A percentile compares a stretch with the other conserved stretches of the same genome.
Evolutionary conservation across 2,113 vertebrate genomes (phyloP).

Genomic region (Hemiscyllium ocellatum): DNA sequence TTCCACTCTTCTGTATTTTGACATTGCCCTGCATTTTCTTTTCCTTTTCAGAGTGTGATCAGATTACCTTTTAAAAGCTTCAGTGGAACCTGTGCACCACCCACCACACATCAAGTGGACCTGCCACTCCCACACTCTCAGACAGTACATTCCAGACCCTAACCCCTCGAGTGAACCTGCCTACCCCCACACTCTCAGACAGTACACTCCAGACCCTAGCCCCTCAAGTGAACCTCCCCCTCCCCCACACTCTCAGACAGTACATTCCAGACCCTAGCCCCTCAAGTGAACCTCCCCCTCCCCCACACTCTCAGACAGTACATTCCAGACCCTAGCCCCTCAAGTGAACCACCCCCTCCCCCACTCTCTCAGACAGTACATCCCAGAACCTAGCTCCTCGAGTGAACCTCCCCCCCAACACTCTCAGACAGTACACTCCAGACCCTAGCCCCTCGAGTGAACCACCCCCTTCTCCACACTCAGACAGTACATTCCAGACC

Average conservation of each 20-base stretch:
- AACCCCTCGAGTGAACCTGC: too few species aligned
- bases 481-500: background rate
- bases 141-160: too few species aligned
- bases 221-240: background rate
- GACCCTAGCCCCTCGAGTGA: background rate
- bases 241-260: background rate
- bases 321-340: background rate
- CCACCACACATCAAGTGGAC: background rate
- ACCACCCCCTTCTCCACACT: background rate
- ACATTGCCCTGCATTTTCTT: background rate
- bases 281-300: background rate
- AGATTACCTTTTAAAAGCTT: background rate
- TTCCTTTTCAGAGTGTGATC: background rate
- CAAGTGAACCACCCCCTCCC: background rate
- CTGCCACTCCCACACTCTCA: background rate
- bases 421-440: background rate
- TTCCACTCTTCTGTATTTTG: background rate
- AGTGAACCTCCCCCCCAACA: background rate
- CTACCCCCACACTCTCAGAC: too few species aligned
- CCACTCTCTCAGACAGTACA: background rate
- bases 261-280: background rate
- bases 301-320: background rate
- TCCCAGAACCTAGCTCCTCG: background rate
- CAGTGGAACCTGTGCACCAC: background rate
- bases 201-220: too few species aligned